These are phyloP conservation scores for Mechanitis messenoides DNA, from an alignment of 2,888 invertebrate species.

Conservation along the genomic window DNA sequence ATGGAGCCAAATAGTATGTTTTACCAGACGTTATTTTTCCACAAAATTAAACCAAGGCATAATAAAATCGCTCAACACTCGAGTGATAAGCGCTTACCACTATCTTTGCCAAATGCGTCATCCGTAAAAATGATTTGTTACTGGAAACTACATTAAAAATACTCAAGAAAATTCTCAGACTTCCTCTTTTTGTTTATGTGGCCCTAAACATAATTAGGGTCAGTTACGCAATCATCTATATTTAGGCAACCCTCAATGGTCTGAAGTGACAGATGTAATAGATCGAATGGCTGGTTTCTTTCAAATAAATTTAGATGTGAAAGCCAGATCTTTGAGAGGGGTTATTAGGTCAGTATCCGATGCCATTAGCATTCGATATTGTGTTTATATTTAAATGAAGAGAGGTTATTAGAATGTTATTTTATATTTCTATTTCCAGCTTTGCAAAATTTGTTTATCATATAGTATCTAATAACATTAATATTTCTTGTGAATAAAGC, in stretches of 20 bases:
- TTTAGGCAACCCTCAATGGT: conserved; percentile 53
- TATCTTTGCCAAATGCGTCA: conserved; percentile 30
- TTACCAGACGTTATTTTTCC: conserved; percentile 9
- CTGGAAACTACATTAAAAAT: conserved; percentile 34
- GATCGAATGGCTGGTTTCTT: conserved; percentile 21
- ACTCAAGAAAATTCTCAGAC: conserved; percentile 22
- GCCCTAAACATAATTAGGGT: conserved; percentile 66
- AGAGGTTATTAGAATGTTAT: conserved; percentile 7
- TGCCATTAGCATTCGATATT: conserved; percentile 21
- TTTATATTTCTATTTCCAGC: background rate
- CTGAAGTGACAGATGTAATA: conserved; percentile 30
- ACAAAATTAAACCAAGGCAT: conserved; percentile 15
- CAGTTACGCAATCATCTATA: conserved; percentile 65
- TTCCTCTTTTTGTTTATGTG: conserved; percentile 41
- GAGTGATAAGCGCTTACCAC: conserved; percentile 18
- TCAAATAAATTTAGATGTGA: conserved; percentile 27
- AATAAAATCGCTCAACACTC: conserved; percentile 22
- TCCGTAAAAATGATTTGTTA: conserved; percentile 37
- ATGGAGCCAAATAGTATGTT: conserved; percentile 9
- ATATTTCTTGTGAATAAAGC: no score
- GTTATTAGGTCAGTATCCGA: conserved; percentile 28
- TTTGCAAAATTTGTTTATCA: no score
- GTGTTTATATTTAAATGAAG: conserved; percentile 20
- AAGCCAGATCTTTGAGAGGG: conserved; percentile 25
- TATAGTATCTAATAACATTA: no score